Evolutionary conservation across 2,797 vertebrate genomes (phyloP).

Genomic region (Anas acuta): DNA sequence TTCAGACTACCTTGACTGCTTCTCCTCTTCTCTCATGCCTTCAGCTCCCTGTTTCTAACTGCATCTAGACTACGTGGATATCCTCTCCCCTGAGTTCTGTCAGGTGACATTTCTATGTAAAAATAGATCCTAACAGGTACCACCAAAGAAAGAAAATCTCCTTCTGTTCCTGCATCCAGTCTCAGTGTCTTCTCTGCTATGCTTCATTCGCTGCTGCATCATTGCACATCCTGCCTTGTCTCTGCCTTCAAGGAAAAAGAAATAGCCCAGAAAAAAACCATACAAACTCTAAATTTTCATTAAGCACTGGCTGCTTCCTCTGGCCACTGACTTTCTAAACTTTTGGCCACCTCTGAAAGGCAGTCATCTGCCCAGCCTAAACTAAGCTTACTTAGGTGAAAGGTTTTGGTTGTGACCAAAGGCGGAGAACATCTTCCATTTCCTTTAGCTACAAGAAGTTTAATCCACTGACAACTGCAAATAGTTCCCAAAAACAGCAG

Average conservation of each 20-base stretch:
- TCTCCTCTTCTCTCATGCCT: background rate
- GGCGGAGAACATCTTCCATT: background rate
- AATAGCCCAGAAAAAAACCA: background rate
- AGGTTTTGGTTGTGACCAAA: background rate
- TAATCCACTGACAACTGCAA: background rate
- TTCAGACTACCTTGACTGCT: conserved; percentile 14
- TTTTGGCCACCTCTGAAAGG: background rate
- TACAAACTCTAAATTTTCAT: background rate
- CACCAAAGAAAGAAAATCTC: background rate
- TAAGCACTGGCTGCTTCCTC: background rate
- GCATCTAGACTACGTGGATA: background rate
- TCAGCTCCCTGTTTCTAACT: background rate
- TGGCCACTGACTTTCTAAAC: background rate
- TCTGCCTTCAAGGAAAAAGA: conserved; percentile 31
- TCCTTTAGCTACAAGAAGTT: background rate
- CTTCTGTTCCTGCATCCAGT: background rate
- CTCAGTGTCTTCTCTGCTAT: background rate
- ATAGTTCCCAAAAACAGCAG: background rate
- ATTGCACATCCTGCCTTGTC: background rate
- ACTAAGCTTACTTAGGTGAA: background rate
- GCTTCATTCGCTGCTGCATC: conserved; percentile 4
- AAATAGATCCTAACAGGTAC: conserved; percentile 34
- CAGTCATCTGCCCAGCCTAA: background rate
- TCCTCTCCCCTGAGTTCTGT: background rate
- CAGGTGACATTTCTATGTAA: conserved; percentile 23